Conservation (phyloP, 2,888 invertebrate genomes). For the Hydrotaea diabolus region DNA sequence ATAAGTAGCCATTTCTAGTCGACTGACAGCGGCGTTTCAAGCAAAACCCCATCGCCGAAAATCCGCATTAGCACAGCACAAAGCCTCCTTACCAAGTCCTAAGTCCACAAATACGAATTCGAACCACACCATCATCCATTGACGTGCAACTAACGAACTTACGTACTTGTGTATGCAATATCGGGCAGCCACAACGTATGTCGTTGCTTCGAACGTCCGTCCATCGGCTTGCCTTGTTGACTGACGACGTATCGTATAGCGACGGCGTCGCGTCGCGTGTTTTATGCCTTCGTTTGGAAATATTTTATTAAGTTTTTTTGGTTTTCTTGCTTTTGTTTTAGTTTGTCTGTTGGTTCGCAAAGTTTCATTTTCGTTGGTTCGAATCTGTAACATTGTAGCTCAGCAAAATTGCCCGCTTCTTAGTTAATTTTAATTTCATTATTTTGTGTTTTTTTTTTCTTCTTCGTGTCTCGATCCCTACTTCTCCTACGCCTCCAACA, state of each 20-base stretch:
- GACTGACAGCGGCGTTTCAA: neutral
- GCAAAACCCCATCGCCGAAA: neutral
- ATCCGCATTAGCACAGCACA: neutral
- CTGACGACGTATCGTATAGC: too few relatives aligned
- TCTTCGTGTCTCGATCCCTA: neutral
- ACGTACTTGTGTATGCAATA: neutral
- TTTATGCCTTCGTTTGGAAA: slow-evolving; percentile 40
- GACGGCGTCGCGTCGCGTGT: slow-evolving; percentile 26
- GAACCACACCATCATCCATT: neutral
- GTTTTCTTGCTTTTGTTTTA: neutral
- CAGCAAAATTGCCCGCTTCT: slow-evolving; percentile 15
- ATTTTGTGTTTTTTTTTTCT: neutral
- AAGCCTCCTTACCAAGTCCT: slow-evolving; percentile 32
- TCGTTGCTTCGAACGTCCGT: too few relatives aligned
- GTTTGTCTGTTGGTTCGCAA: neutral
- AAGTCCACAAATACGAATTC: slow-evolving; percentile 12
- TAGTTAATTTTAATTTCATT: slow-evolving; percentile 35
- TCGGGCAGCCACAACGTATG: neutral
- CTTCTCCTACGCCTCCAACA: too few relatives aligned
- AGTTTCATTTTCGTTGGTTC: neutral
- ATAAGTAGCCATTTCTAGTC: slow-evolving; percentile 1
- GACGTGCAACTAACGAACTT: too few relatives aligned
- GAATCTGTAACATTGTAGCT: slow-evolving; percentile 33
- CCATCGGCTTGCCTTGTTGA: neutral
- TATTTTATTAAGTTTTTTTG: slow-evolving; percentile 20